A percentile compares a stretch with the other conserved stretches of the same genome.
Conservation (phyloP, 2,113 vertebrate genomes). For the Equus przewalskii region DNA sequence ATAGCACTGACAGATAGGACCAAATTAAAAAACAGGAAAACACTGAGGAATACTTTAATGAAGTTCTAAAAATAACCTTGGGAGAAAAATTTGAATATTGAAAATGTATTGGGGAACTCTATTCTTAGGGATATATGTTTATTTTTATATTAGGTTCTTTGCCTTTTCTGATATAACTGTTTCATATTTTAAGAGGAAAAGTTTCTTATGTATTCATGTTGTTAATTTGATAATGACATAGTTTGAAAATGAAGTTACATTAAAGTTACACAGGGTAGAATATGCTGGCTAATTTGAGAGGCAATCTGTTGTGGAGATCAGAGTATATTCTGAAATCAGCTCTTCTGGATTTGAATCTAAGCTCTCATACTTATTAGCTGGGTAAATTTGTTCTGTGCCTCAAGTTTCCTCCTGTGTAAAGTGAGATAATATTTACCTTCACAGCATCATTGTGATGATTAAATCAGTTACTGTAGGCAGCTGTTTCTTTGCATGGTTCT, state of each 20-base stretch:
- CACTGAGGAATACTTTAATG: background rate
- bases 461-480: background rate
- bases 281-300: conserved; percentile 12
- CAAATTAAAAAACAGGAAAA: background rate
- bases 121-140: background rate
- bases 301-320: background rate
- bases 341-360: background rate
- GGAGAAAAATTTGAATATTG: conserved; percentile 40
- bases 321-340: background rate
- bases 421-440: background rate
- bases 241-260: conserved; percentile 26
- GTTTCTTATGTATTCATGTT: conserved; percentile 14
- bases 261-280: background rate
- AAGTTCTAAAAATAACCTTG: background rate
- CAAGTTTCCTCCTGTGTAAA: background rate
- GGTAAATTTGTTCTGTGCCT: background rate
- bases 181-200: conserved; percentile 51
- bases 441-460: background rate
- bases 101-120: background rate
- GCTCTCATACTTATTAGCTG: background rate
- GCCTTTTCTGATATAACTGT: background rate
- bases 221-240: conserved; percentile 34
- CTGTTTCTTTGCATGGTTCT: background rate
- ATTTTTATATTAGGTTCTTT: background rate
- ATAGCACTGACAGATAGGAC: background rate